These are phyloP conservation scores for Holocentrus rufus DNA, from an alignment of 2,797 vertebrate species.

Conservation along the genomic window DNA sequence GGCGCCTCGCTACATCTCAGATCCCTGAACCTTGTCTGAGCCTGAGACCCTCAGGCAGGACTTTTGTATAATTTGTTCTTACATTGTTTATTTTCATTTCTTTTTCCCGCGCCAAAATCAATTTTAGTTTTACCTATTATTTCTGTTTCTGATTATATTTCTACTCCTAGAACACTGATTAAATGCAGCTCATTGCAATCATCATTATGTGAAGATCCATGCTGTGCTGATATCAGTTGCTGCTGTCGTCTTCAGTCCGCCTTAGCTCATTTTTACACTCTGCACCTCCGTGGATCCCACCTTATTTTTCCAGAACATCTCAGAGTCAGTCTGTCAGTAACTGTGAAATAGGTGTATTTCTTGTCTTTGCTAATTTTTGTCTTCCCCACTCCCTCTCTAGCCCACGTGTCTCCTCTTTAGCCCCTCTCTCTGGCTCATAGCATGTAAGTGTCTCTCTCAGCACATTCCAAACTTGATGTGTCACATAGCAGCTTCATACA, in stretches of 20 bases:
- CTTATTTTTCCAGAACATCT: conserved; percentile 12
- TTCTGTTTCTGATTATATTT: neutral
- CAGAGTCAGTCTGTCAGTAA: conserved; percentile 26
- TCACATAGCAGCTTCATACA: conserved; percentile 71
- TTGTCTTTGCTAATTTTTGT: conserved; percentile 66
- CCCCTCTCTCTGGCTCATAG: conserved; percentile 51
- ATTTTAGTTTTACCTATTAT: neutral
- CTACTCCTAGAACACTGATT: neutral
- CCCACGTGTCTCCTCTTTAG: conserved; percentile 27
- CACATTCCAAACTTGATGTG: conserved; percentile 74
- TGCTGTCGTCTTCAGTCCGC: neutral
- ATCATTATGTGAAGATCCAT: neutral
- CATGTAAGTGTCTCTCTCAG: conserved; percentile 72
- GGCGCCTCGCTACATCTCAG: neutral
- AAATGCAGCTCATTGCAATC: neutral
- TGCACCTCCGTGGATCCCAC: conserved; percentile 5
- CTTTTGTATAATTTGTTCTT: neutral
- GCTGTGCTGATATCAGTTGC: neutral
- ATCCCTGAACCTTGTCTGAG: neutral
- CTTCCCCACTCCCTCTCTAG: conserved; percentile 22
- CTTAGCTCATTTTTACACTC: neutral
- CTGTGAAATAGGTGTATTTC: conserved; percentile 52
- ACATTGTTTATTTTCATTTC: neutral
- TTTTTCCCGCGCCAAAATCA: neutral
- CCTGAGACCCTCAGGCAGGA: neutral